phyloP scores from a whole-genome alignment of 2,113 vertebrate species.

The Hymenochirus boettgeri region DNA sequence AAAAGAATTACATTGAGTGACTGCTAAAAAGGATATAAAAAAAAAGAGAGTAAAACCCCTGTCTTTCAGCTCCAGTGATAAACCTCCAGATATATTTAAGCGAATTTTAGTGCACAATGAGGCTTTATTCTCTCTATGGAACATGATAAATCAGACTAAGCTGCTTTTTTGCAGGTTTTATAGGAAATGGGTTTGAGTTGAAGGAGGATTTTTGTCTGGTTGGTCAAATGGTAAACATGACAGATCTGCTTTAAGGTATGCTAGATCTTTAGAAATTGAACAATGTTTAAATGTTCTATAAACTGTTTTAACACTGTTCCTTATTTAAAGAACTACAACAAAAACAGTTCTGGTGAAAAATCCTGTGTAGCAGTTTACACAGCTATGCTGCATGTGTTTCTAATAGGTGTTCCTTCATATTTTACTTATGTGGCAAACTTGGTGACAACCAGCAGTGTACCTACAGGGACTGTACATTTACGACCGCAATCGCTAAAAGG shows the following conservation, averaged over 20 bases:
- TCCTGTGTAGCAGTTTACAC: slow-evolving; percentile 26
- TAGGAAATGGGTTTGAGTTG: slow-evolving; percentile 27
- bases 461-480: too few relatives aligned
- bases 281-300: slow-evolving; percentile 33
- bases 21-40: slow-evolving; percentile 18
- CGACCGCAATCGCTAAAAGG: too few relatives aligned
- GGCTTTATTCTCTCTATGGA: slow-evolving; percentile 20
- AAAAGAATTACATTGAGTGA: slow-evolving; percentile 34
- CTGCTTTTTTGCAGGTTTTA: slow-evolving; percentile 17
- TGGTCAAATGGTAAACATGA: slow-evolving; percentile 28
- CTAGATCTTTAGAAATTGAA: slow-evolving; percentile 2
- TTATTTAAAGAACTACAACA: slow-evolving; percentile 26
- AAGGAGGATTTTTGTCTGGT: slow-evolving; percentile 16
- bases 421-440: too few relatives aligned
- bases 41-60: slow-evolving; percentile 25
- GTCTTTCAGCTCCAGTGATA: slow-evolving; percentile 39
- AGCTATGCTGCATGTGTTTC: slow-evolving; percentile 24
- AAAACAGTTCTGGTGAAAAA: slow-evolving; percentile 33
- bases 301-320: slow-evolving; percentile 23
- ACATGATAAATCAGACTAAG: slow-evolving; percentile 32
- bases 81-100: slow-evolving; percentile 37
- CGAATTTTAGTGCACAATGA: slow-evolving; percentile 33
- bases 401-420: too few relatives aligned
- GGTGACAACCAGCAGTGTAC: too few relatives aligned
- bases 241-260: slow-evolving; percentile 2